These are phyloP conservation scores for Caenorhabditis doughertyi DNA, from an alignment of 2,888 invertebrate genomes.

Conservation along the genomic window DNA sequence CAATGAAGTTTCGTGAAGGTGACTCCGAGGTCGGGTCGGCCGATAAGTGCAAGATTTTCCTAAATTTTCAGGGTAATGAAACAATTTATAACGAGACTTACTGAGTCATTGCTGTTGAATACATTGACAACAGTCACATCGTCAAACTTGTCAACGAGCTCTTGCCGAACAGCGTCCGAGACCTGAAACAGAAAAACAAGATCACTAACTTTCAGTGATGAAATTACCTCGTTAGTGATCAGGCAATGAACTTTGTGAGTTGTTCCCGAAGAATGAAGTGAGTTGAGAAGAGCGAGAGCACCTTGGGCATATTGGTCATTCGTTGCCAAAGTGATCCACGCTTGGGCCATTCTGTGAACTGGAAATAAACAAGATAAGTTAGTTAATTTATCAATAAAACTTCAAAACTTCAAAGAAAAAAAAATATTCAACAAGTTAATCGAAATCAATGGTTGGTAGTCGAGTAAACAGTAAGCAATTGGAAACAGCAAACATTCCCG, in stretches of 20 bases:
- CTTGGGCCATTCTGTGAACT: slow-evolving; percentile 83
- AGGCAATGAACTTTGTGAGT: slow-evolving; percentile 91
- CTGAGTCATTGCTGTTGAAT: slow-evolving; percentile 93
- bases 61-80: background rate
- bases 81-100: slow-evolving; percentile 5
- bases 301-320: slow-evolving; percentile 96
- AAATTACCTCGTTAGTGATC: slow-evolving; percentile 90
- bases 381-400: background rate
- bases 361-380: background rate
- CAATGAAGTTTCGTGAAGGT: slow-evolving; percentile 99
- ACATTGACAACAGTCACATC: slow-evolving; percentile 94
- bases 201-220: background rate
- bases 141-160: slow-evolving; percentile 90
- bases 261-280: slow-evolving; percentile 90
- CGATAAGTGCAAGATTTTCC: slow-evolving; percentile 91
- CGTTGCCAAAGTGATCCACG: slow-evolving; percentile 99
- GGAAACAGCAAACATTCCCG: slow-evolving; percentile 1
- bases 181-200: slow-evolving; percentile 59
- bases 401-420: background rate
- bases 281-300: slow-evolving; percentile 94
- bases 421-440: background rate
- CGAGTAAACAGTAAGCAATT: background rate
- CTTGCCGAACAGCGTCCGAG: slow-evolving; percentile 86
- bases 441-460: background rate
- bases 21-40: slow-evolving; percentile 95